Conservation (phyloP, 92 coral and sea anemone genomes). For the Chrysogorgia sp. region DNA sequence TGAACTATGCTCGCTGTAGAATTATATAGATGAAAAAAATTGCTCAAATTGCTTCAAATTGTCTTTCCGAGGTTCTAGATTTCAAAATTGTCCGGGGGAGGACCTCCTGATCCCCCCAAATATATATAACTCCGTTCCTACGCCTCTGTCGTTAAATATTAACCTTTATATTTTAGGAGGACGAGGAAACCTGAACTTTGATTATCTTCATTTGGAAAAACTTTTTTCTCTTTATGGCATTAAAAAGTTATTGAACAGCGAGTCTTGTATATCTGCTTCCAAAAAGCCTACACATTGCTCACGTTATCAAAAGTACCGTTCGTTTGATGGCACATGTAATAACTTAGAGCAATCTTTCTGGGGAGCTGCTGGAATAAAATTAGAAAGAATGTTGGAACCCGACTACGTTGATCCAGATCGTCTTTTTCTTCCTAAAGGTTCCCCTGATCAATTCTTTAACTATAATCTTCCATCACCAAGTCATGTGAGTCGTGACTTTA, state of each 20-base stretch:
- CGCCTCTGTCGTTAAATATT: not conserved
- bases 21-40: too few species aligned
- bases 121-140: too few species aligned
- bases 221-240: conserved; percentile 13
- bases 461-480: conserved; percentile 22
- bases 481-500: conserved; percentile 10
- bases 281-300: not conserved
- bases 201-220: conserved; percentile 25
- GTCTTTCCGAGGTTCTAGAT: too few species aligned
- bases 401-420: conserved; percentile 29
- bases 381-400: conserved; percentile 27
- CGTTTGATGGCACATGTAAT: conserved; percentile 37
- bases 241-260: not conserved
- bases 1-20: too few species aligned
- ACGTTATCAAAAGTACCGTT: conserved; percentile 8
- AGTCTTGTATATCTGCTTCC: not conserved
- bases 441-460: conserved; percentile 24
- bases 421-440: conserved; percentile 25
- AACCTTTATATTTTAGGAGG: not conserved
- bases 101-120: too few species aligned
- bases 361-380: conserved; percentile 26
- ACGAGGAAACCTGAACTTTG: not conserved
- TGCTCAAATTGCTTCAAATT: too few species aligned
- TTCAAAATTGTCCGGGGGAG: too few species aligned
- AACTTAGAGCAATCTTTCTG: conserved; percentile 5